A percentile compares a stretch with the other conserved stretches of the same genome.
Evolutionary conservation across 2,888 invertebrate genomes (phyloP).

Genomic region (Luffia ferchaultella): DNA sequence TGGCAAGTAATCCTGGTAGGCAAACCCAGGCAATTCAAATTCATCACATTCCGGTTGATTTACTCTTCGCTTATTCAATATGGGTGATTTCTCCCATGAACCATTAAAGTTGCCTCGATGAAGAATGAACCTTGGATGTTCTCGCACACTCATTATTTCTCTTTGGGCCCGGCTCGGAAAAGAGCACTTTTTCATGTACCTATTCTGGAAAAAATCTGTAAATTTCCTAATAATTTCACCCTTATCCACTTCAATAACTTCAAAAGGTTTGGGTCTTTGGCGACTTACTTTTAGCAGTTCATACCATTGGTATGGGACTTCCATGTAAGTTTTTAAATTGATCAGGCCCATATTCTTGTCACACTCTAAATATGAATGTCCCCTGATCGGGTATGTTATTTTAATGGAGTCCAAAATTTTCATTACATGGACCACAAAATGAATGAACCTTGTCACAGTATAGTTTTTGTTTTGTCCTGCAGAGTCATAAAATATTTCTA

Average conservation of each 20-base stretch:
- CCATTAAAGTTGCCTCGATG: constrained; percentile 15
- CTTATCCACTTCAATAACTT: constrained; percentile 14
- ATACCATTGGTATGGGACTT: constrained; percentile 15
- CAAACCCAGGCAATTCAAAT: constrained; percentile 10
- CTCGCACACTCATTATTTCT: constrained; percentile 13
- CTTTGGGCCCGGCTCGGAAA: constrained; percentile 14
- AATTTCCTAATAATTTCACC: constrained; percentile 9
- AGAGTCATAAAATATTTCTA: constrained; percentile 13
- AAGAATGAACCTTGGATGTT: constrained; percentile 14
- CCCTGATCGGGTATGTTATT: constrained; percentile 12
- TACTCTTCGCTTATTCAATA: constrained; percentile 8
- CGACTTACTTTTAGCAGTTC: constrained; percentile 11
- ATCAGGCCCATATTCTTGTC: constrained; percentile 16
- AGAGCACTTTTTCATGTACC: background rate
- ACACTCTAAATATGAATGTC: constrained; percentile 14
- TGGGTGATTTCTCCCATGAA: constrained; percentile 15
- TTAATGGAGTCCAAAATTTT: constrained; percentile 10
- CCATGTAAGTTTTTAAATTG: constrained; percentile 9
- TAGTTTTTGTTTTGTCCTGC: constrained; percentile 13
- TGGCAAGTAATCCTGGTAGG: constrained; percentile 6
- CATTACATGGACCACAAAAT: constrained; percentile 12
- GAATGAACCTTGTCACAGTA: constrained; percentile 11
- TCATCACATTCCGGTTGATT: constrained; percentile 9
- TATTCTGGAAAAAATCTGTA: constrained; percentile 11
- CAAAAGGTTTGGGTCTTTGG: constrained; percentile 12